phyloP scores from a whole-genome alignment of 1,140 invertebrate species.

The Drosophila varians region DNA sequence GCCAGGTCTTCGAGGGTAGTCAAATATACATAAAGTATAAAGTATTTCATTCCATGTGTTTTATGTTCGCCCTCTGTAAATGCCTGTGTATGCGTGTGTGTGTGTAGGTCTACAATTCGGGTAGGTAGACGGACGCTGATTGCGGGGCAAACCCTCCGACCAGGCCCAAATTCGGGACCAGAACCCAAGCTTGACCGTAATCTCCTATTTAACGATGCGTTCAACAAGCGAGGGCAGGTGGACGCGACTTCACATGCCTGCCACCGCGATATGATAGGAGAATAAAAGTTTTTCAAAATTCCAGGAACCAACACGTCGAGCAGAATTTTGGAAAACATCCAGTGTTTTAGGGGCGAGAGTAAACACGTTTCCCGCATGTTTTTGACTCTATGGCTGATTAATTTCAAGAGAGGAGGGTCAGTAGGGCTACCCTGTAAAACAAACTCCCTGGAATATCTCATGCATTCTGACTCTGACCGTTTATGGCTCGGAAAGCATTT shows the following conservation, averaged over 20 bases:
- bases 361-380: too few species aligned
- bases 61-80: neutral
- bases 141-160: neutral
- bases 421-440: too few species aligned
- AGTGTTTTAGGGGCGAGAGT: too few species aligned
- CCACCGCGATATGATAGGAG: neutral
- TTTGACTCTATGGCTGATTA: too few species aligned
- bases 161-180: neutral
- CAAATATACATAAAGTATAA: constrained; percentile 18
- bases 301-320: neutral
- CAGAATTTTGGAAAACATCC: too few species aligned
- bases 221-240: neutral
- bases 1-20: constrained; percentile 18
- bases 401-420: too few species aligned
- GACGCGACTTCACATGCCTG: neutral
- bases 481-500: neutral
- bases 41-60: constrained; percentile 19
- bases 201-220: constrained; percentile 1
- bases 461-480: neutral
- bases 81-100: too few species aligned
- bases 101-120: constrained; percentile 1
- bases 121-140: constrained; percentile 12
- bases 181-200: neutral
- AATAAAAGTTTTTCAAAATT: neutral
- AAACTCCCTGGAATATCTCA: too few species aligned